Conservation (phyloP, 2,113 vertebrate genomes). For the Alces alces region DNA sequence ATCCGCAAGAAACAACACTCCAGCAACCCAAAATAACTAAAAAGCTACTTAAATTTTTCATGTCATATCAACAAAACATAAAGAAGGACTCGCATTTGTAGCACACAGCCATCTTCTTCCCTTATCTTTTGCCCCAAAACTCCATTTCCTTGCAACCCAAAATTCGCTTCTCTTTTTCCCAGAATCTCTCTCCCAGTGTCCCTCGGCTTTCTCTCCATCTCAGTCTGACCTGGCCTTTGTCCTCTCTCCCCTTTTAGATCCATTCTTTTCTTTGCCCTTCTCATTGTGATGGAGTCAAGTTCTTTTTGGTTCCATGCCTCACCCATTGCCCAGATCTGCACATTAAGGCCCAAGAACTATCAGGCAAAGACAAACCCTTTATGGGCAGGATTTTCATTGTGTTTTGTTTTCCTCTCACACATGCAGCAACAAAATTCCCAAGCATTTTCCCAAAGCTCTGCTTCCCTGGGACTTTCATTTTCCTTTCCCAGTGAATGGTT, state of each 20-base stretch:
- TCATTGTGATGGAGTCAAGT: neutral
- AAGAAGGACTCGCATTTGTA: neutral
- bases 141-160: neutral
- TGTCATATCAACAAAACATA: neutral
- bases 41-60: neutral
- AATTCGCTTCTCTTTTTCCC: neutral
- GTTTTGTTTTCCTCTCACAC: constrained; percentile 2
- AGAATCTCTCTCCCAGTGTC: neutral
- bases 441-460: neutral
- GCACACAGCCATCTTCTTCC: neutral
- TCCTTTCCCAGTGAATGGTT: neutral
- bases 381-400: neutral
- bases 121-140: neutral
- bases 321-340: neutral
- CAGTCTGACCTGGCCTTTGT: neutral
- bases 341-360: neutral
- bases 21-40: neutral
- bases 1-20: neutral
- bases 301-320: neutral
- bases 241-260: neutral
- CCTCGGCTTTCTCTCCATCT: neutral
- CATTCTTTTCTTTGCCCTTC: neutral
- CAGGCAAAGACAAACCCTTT: neutral
- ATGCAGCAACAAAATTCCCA: neutral
- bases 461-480: neutral